Evolutionary conservation across 2,113 vertebrate genomes (phyloP), one percentile per base, ranked within the genome.

Genomic region (Menura novaehollandiae): DNA sequence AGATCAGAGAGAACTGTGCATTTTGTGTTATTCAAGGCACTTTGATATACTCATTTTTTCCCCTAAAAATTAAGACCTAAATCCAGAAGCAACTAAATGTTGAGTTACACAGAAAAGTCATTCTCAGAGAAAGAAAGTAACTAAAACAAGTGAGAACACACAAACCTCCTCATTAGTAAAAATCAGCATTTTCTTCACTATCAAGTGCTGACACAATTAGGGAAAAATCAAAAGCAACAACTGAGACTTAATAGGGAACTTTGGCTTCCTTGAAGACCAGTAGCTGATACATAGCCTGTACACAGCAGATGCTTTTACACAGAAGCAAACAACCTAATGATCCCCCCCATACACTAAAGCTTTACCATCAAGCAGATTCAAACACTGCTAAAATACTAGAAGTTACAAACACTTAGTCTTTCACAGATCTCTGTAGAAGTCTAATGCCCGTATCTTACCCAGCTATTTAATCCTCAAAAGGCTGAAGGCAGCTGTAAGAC

Each of bases 1-100:
- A n/a, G n/a, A n/a, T n/a, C n/a, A 67, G 11, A 49, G 0, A 43
- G 4, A 73, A 55, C 11, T 11, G 4, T 21, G 2, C 11, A 26
- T 51, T 52, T 52, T n/a, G 10, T 17, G 13, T 41, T 79, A 17
- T 39, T 79, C 19, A 85, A 88, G 30, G 10, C 24, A 66, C 7
- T 62, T 46, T 20, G 9, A 59, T 30, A 55, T 23, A 26, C 17
- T 46, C 19, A 28, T 17, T 69, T 88, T 39, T 39, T 15, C 21
- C 24, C 49, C 33, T 44, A 73, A 58, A 67, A 89, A 18, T 41
- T 47, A 60, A 53, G 10, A 4, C 4, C 10, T 64, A 86, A 49
- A 74, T 27, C 12, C 24, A 66, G 35, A 69, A 84, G 6, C 44
- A 77, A 52, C 22, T 55, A 51, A 59, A 35, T 3, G 4, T 16